These are phyloP conservation scores for Chrysolina oricalcia DNA, from an alignment of 2,888 invertebrate species.

Conservation along the genomic window DNA sequence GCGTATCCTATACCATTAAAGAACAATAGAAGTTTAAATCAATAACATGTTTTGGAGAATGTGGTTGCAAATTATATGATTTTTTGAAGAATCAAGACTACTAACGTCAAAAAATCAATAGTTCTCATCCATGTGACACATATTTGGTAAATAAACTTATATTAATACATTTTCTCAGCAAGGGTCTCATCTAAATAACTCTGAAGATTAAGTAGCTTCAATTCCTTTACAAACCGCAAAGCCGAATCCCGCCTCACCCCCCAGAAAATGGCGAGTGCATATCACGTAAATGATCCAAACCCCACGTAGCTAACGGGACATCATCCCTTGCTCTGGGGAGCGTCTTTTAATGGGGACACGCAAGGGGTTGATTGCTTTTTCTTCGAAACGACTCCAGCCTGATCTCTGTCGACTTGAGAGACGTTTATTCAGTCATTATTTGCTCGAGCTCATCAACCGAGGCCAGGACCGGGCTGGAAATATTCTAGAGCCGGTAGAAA, in stretches of 20 bases:
- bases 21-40: too few relatives aligned
- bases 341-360: slow-evolving; percentile 70
- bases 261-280: slow-evolving; percentile 42
- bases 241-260: neutral
- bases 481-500: too few relatives aligned
- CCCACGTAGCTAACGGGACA: slow-evolving; percentile 59
- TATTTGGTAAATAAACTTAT: too few relatives aligned
- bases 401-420: slow-evolving; percentile 51
- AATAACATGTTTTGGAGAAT: too few relatives aligned
- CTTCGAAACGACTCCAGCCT: slow-evolving; percentile 38
- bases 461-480: neutral
- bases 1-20: too few relatives aligned
- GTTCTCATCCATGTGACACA: too few relatives aligned
- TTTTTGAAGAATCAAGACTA: too few relatives aligned
- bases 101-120: too few relatives aligned
- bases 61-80: too few relatives aligned
- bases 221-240: neutral
- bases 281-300: slow-evolving; percentile 47
- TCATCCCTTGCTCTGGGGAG: slow-evolving; percentile 59
- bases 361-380: slow-evolving; percentile 71
- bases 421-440: slow-evolving; percentile 67
- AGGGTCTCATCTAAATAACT: too few relatives aligned
- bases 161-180: too few relatives aligned
- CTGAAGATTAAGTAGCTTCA: neutral
- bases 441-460: slow-evolving; percentile 67